Conservation (phyloP, 2,113 vertebrate species). For the Phoxinus phoxinus region DNA sequence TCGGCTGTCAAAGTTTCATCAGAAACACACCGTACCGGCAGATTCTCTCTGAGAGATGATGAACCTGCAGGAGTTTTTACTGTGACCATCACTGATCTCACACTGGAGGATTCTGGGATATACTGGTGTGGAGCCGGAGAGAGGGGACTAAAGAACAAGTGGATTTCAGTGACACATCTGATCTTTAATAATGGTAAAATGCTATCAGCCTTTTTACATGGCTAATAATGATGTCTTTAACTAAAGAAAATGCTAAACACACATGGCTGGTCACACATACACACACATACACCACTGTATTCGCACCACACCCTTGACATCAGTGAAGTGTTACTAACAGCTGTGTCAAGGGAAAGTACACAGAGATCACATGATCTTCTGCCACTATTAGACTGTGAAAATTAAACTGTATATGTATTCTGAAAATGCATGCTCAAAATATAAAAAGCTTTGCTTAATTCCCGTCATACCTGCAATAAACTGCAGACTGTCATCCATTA, state of each 20-base stretch:
- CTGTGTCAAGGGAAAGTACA: not conserved
- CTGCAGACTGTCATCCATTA: not conserved
- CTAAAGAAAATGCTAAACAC: no score
- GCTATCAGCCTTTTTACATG: no score
- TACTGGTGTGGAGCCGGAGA: conserved; percentile 60
- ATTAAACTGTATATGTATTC: not conserved
- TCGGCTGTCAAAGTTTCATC: conserved; percentile 19
- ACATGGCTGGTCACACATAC: no score
- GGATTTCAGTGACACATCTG: conserved; percentile 24
- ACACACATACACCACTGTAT: not conserved
- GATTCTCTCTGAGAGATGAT: conserved; percentile 51
- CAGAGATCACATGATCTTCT: not conserved
- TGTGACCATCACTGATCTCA: conserved; percentile 46
- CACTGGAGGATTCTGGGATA: conserved; percentile 56
- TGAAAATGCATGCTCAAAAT: not conserved
- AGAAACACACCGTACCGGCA: not conserved
- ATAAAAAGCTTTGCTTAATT: not conserved
- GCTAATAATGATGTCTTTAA: no score
- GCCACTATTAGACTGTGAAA: no score
- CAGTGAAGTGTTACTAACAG: not conserved
- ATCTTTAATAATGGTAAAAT: conserved; percentile 32
- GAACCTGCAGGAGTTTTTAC: conserved; percentile 29
- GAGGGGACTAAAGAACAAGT: not conserved
- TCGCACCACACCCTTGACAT: not conserved
- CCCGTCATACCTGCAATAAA: not conserved